phyloP scores from a whole-genome alignment of 2,888 invertebrate species.

The Ornithoptera priamus region DNA sequence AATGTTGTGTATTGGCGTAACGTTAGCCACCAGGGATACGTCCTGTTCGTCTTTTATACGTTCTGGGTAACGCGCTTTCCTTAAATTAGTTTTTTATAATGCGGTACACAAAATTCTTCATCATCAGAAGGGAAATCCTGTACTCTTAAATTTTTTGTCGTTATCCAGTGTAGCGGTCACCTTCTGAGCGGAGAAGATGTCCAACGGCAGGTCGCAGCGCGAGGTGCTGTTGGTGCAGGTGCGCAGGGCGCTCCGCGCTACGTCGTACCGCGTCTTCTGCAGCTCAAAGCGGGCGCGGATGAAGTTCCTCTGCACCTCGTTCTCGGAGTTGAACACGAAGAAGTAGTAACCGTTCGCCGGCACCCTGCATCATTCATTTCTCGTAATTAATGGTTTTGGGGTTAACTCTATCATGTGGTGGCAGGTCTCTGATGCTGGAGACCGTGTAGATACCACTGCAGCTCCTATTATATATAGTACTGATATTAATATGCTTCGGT shows the following conservation, averaged over 20 bases:
- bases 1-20: no score
- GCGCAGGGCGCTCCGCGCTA: slow-evolving; percentile 80
- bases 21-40: no score
- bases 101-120: no score
- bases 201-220: slow-evolving; percentile 82
- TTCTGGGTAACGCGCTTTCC: no score
- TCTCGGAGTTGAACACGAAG: slow-evolving; percentile 90
- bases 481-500: no score
- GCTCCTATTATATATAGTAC: no score
- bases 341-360: slow-evolving; percentile 89
- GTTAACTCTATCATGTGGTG: slow-evolving; percentile 63
- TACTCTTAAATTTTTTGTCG: no score
- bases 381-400: no score
- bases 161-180: slow-evolving; percentile 41
- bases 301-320: slow-evolving; percentile 86
- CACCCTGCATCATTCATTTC: slow-evolving; percentile 67
- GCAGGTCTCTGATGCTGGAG: slow-evolving; percentile 75
- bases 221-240: slow-evolving; percentile 83
- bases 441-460: slow-evolving; percentile 69
- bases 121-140: no score
- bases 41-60: no score
- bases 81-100: no score
- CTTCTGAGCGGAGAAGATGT: slow-evolving; percentile 85
- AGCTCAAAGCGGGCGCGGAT: slow-evolving; percentile 85
- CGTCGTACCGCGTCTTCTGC: slow-evolving; percentile 85